Percentiles rank a stretch among this genome's conserved stretches.
phyloP scores from a whole-genome alignment of 2,888 invertebrate genomes.

The Suillia variegata region DNA sequence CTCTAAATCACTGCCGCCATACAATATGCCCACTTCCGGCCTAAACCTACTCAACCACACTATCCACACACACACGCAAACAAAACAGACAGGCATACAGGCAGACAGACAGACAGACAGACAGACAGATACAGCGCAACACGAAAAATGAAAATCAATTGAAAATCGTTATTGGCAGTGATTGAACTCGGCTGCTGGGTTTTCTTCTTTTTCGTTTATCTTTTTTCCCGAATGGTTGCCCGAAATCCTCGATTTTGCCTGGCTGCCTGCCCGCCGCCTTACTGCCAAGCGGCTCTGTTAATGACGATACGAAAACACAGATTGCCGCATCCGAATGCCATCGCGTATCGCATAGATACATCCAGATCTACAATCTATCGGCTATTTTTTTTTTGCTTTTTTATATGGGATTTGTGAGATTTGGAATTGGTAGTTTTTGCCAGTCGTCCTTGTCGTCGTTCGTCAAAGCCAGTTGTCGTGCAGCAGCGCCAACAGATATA shows the following conservation, averaged over 20 bases:
- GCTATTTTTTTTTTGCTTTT: background rate
- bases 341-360: too few relatives aligned
- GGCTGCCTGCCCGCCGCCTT: too few relatives aligned
- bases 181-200: constrained; percentile 13
- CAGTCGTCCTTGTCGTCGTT: background rate
- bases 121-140: background rate
- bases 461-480: background rate
- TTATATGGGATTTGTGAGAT: background rate
- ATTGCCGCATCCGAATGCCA: constrained; percentile 11
- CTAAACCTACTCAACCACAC: too few relatives aligned
- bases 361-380: background rate
- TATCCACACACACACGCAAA: background rate
- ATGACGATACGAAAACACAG: constrained; percentile 9
- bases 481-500: too few relatives aligned
- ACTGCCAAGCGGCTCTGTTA: background rate
- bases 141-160: constrained; percentile 24
- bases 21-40: too few relatives aligned
- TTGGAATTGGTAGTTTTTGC: background rate
- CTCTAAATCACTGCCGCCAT: too few relatives aligned
- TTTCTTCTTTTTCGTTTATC: background rate
- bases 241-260: too few relatives aligned
- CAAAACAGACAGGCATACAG: background rate
- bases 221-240: too few relatives aligned
- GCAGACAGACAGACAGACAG: background rate
- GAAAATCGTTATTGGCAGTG: constrained; percentile 25